Evolutionary conservation across 2,888 invertebrate species (phyloP).

Genomic region (Lasioglossum marginatum): DNA sequence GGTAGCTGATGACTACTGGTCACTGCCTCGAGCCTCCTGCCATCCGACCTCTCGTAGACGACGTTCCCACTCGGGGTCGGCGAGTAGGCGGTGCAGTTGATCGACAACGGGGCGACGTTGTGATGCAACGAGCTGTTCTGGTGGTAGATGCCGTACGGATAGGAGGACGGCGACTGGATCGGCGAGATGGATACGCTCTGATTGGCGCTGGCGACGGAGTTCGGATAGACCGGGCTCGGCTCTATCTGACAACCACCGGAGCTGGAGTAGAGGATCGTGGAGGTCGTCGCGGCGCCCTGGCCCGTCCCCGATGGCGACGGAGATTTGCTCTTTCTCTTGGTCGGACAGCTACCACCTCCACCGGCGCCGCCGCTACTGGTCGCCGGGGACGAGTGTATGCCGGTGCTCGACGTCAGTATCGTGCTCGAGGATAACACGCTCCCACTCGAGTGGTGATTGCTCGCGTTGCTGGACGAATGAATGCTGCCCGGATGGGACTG

Average conservation of each 20-base stretch:
- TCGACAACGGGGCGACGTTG: constrained; percentile 79
- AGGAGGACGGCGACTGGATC: constrained; percentile 80
- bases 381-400: constrained; percentile 63
- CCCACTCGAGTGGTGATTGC: constrained; percentile 55
- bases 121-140: constrained; percentile 79
- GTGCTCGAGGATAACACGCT: constrained; percentile 67
- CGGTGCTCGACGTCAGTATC: constrained; percentile 68
- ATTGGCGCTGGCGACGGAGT: constrained; percentile 66
- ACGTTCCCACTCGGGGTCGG: constrained; percentile 78
- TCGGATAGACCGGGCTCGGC: constrained; percentile 76
- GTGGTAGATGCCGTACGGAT: constrained; percentile 81
- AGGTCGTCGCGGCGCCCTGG: constrained; percentile 73
- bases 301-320: constrained; percentile 79
- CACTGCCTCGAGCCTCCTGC: constrained; percentile 72
- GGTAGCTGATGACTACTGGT: constrained; percentile 79
- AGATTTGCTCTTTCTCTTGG: constrained; percentile 79
- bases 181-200: constrained; percentile 79
- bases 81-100: constrained; percentile 81
- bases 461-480: constrained; percentile 67
- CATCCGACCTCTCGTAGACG: constrained; percentile 77
- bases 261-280: constrained; percentile 81
- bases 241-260: constrained; percentile 75
- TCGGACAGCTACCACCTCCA: constrained; percentile 56
- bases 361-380: constrained; percentile 48
- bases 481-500: constrained; percentile 79